Evolutionary conservation across 2,888 invertebrate genomes (phyloP), one percentile per base, ranked within the genome.

Genomic region (Dolichomitus sp.): DNA sequence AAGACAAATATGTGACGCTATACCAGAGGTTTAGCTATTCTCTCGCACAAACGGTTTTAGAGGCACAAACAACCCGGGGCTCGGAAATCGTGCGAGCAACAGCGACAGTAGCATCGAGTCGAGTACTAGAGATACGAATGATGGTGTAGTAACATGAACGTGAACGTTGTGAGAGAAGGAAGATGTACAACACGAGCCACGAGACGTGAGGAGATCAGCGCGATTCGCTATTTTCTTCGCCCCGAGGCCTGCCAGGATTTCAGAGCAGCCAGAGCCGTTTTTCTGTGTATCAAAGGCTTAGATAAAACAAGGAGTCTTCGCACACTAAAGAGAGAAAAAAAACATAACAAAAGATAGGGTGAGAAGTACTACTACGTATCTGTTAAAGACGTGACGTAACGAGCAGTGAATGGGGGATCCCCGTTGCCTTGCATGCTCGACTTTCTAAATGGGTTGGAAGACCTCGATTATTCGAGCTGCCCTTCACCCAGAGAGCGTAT

Each of bases 61-160:
- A 65, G 75, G 42, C 45, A 66, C 63, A 76, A 81, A 65, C 63
- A 80, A 75, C 45, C 69, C 37, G 30, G 42, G 42, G 76, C 70
- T 72, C 37, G 37, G 54, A 30, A 17, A 52, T 14, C 12, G 68
- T 52, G 45, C 33, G 75, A 68, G 42, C 59, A 74, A 66, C 40
- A 30, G 42, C 23, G 30, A 54, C 68, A 59, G 59, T 45, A 19
- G 48, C 48, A 48, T 48, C 48, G 40, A 40, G 48, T n/a, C 57
- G 61, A 68, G 54, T 52, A 23, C 30, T 7, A 14, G 61, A 48
- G 19, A 19, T 33, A 66, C n/a, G n/a, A 45, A 19, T 42, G n/a
- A 48, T 17, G 48, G 48, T 48, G 17, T 45, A 40, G 37, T 19
- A 63, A 69, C 45, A 45, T 54, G 33, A 69, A 69, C 59, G 61